A percentile compares a stretch with the other conserved stretches of the same genome.
phyloP scores from a whole-genome alignment of 2,888 invertebrate genomes.

The Microplitis manilae region DNA sequence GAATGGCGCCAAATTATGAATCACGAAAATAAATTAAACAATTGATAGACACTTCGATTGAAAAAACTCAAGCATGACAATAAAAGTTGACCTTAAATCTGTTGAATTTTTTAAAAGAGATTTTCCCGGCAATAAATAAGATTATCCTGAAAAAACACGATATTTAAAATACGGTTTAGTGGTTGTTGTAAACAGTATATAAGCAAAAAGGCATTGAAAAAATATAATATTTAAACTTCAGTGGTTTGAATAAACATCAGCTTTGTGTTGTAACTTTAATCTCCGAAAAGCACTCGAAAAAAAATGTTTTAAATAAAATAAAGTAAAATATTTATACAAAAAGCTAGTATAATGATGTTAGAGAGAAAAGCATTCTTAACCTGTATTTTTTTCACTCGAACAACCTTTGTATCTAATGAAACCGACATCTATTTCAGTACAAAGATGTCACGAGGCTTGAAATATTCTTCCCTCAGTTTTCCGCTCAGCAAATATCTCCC shows the following conservation, averaged over 20 bases:
- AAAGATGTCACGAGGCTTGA: slow-evolving; percentile 21
- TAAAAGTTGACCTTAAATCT: too few relatives aligned
- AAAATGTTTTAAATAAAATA: neutral
- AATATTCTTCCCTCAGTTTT: slow-evolving; percentile 20
- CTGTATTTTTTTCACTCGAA: slow-evolving; percentile 18
- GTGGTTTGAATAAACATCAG: neutral
- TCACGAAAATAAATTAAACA: too few relatives aligned
- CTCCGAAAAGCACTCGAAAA: neutral
- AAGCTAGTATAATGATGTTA: neutral
- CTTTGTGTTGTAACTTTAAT: neutral
- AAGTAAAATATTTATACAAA: neutral
- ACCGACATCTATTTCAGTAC: slow-evolving; percentile 24
- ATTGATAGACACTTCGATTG: too few relatives aligned
- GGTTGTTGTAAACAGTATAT: neutral
- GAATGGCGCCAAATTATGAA: too few relatives aligned
- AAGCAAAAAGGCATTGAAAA: neutral
- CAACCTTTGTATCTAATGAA: slow-evolving; percentile 18
- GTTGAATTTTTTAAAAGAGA: neutral
- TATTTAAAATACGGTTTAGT: neutral
- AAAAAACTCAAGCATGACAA: too few relatives aligned
- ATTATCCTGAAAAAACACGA: neutral
- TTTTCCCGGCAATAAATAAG: neutral
- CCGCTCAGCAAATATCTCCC: slow-evolving; percentile 11
- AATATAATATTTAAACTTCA: neutral
- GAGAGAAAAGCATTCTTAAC: neutral